Evolutionary conservation across 2,888 invertebrate species (phyloP).

Genomic region (Chalcis sispes): DNA sequence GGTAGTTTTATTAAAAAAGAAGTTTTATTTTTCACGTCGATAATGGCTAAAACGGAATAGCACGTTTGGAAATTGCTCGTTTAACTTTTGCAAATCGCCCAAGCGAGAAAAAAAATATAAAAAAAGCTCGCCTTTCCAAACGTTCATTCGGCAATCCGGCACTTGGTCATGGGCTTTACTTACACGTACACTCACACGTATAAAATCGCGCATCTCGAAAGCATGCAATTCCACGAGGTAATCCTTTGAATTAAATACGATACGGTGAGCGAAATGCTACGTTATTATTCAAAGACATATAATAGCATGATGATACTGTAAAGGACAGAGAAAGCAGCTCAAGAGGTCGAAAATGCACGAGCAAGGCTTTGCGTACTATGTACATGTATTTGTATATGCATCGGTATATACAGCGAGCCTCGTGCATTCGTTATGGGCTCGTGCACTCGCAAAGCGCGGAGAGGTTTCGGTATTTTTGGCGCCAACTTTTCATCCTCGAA

Average conservation of each 20-base stretch:
- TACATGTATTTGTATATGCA: not conserved
- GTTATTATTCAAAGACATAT: conserved; percentile 30
- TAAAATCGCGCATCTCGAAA: too few species aligned
- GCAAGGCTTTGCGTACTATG: not conserved
- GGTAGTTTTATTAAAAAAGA: too few species aligned
- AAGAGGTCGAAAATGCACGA: not conserved
- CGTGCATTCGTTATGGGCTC: conserved; percentile 39
- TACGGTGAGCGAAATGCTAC: not conserved
- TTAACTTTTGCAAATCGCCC: too few species aligned
- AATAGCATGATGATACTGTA: conserved; percentile 4
- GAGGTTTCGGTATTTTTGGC: conserved; percentile 32
- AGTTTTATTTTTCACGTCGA: too few species aligned
- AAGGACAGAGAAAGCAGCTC: not conserved
- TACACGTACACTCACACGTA: too few species aligned
- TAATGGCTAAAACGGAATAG: too few species aligned
- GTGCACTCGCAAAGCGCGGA: conserved; percentile 18
- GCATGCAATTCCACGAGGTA: conserved; percentile 5
- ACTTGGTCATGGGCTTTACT: too few species aligned
- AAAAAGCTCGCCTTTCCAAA: too few species aligned
- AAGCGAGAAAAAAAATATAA: too few species aligned
- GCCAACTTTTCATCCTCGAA: conserved; percentile 43
- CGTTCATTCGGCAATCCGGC: too few species aligned
- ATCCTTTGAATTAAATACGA: conserved; percentile 4
- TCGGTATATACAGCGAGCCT: not conserved
- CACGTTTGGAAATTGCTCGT: too few species aligned